Evolutionary conservation across 23 tunicate species (phyloP).

Genomic region (Ciona savignyi): DNA sequence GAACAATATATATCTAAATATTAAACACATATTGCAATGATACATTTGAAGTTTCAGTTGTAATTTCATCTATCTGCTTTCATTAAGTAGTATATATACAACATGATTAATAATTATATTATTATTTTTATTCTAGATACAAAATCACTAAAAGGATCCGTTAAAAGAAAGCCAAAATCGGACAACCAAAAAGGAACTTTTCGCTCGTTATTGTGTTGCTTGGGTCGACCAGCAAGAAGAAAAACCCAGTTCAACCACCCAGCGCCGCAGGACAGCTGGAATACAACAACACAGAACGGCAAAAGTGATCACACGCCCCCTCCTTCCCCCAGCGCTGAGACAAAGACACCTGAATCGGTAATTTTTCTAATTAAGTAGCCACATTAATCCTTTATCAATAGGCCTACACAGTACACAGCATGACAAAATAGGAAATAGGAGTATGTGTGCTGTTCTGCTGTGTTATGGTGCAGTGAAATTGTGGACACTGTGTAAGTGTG

Average conservation of each 20-base stretch:
- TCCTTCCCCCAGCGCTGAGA: slow-evolving; percentile 14
- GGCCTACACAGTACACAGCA: no score
- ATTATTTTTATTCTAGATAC: slow-evolving; percentile 4
- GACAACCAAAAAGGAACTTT: slow-evolving; percentile 24
- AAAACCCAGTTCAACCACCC: slow-evolving; percentile 12
- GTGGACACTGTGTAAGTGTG: no score
- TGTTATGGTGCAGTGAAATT: no score
- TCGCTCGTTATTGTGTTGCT: slow-evolving; percentile 63
- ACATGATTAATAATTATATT: no score
- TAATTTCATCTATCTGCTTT: no score
- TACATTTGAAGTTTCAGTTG: no score
- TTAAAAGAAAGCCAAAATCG: slow-evolving; percentile 14
- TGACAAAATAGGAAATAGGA: no score
- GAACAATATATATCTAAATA: no score
- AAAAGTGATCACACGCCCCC: slow-evolving; percentile 41
- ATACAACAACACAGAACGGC: slow-evolving; percentile 10
- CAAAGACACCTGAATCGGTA: slow-evolving; percentile 14
- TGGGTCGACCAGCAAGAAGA: slow-evolving; percentile 57
- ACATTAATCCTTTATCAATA: no score
- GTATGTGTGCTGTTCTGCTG: no score
- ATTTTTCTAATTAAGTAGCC: not conserved
- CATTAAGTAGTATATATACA: no score
- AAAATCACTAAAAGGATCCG: slow-evolving; percentile 16
- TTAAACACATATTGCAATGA: no score
- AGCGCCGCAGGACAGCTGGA: slow-evolving; percentile 20